Conservation (phyloP, 1,140 invertebrate genomes). For the Scaptomyza pallida region DNA sequence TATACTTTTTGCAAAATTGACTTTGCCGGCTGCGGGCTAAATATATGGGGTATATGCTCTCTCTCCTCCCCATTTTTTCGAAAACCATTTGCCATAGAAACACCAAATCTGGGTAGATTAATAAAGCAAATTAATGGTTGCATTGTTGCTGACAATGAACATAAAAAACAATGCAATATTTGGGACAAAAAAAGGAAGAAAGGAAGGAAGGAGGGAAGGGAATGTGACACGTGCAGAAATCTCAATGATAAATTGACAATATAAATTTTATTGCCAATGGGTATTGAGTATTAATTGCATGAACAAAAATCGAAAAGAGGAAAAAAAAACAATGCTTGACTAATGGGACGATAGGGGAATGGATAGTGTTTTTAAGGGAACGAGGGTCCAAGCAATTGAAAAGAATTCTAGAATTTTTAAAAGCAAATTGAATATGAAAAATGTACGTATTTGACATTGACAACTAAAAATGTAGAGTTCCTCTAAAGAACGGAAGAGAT, state of each 20-base stretch:
- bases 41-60: neutral
- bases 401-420: neutral
- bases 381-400: no score
- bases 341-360: no score
- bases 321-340: no score
- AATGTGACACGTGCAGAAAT: slow-evolving; percentile 68
- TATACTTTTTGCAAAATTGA: slow-evolving; percentile 40
- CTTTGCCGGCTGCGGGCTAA: slow-evolving; percentile 2
- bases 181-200: slow-evolving; percentile 16
- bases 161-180: slow-evolving; percentile 34
- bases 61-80: no score
- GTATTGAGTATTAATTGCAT: slow-evolving; percentile 70
- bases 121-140: slow-evolving; percentile 75
- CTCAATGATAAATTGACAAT: slow-evolving; percentile 66
- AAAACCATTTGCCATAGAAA: neutral
- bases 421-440: no score
- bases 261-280: slow-evolving; percentile 67
- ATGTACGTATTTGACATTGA: no score
- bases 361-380: neutral
- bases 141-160: slow-evolving; percentile 39
- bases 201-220: no score
- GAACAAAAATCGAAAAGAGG: slow-evolving; percentile 22
- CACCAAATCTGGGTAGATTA: slow-evolving; percentile 50
- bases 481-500: no score
- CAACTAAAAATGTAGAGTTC: no score